These are phyloP conservation scores for Vidua chalybeata DNA, from an alignment of 2,113 vertebrate genomes.

Conservation along the genomic window DNA sequence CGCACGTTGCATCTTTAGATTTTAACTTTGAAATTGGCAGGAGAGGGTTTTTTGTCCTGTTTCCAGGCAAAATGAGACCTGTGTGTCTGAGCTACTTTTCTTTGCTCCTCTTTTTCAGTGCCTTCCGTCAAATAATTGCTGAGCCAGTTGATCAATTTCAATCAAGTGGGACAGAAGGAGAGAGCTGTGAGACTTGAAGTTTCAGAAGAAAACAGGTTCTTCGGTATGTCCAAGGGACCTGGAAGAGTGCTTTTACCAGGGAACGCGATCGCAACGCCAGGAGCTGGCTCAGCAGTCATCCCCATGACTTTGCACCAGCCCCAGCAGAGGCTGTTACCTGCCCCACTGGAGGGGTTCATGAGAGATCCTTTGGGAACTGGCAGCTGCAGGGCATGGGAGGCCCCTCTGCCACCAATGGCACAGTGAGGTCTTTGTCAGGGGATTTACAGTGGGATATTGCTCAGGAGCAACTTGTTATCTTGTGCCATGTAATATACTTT, in stretches of 20 bases:
- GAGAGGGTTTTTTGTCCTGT: neutral
- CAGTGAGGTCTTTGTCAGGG: neutral
- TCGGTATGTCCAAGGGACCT: neutral
- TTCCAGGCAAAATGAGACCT: neutral
- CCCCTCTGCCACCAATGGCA: neutral
- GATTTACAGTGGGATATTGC: neutral
- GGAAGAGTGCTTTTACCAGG: neutral
- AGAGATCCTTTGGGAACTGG: neutral
- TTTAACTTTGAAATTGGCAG: neutral
- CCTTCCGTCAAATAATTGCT: neutral
- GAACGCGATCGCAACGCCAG: neutral
- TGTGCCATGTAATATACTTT: neutral
- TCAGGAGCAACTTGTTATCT: neutral
- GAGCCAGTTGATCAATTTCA: neutral
- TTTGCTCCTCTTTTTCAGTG: neutral
- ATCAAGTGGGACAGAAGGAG: neutral
- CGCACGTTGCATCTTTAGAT: neutral
- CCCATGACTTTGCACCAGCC: neutral
- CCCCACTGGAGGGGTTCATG: neutral
- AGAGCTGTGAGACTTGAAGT: neutral
- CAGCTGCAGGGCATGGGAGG: neutral
- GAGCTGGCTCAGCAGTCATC: neutral
- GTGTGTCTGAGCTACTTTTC: neutral
- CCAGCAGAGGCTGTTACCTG: neutral
- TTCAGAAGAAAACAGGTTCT: neutral